Percentiles rank a stretch among this genome's conserved stretches.
Conservation (phyloP, 2,888 invertebrate genomes). For the Nudaria mundana region DNA sequence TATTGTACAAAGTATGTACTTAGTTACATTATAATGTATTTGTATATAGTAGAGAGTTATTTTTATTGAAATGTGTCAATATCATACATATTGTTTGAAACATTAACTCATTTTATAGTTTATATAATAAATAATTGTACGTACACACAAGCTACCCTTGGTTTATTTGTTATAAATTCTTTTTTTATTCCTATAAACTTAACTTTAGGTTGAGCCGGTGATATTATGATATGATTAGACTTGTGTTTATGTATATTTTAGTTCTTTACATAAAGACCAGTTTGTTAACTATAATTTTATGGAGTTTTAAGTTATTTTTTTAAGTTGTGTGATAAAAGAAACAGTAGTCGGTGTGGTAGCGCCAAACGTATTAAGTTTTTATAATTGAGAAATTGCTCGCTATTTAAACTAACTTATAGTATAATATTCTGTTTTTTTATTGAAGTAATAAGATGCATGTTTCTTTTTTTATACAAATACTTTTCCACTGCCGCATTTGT, state of each 20-base stretch:
- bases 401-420: not conserved
- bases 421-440: not conserved
- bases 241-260: conserved; percentile 8
- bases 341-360: not conserved
- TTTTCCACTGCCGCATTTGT: conserved; percentile 1
- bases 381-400: not conserved
- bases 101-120: not conserved
- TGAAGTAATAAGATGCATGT: conserved; percentile 1
- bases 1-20: not conserved
- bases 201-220: not conserved
- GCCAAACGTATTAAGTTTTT: not conserved
- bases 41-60: not conserved
- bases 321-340: not conserved
- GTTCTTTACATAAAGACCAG: conserved; percentile 1
- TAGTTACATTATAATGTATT: not conserved
- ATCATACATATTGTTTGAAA: not conserved
- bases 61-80: not conserved
- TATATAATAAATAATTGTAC: not conserved
- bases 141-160: not conserved
- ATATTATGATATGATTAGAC: conserved; percentile 2
- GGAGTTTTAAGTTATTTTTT: not conserved
- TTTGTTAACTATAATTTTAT: conserved; percentile 1
- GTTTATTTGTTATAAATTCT: not conserved
- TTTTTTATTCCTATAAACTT: not conserved
- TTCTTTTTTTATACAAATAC: conserved; percentile 1